Evolutionary conservation across 2,888 invertebrate genomes (phyloP).

Genomic region (Drosophila yooni): DNA sequence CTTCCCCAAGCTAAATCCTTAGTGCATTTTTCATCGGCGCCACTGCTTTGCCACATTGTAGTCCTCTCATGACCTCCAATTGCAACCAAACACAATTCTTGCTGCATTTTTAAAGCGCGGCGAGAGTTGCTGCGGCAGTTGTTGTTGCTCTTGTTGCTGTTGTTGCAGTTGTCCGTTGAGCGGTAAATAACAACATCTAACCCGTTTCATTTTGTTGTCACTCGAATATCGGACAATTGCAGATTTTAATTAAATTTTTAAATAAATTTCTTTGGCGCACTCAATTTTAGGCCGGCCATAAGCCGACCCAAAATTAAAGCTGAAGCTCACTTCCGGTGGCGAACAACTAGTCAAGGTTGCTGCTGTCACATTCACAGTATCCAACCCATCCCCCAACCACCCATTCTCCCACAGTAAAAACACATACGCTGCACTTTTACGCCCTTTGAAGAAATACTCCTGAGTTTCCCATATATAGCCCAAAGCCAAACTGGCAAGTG

Average conservation of each 20-base stretch:
- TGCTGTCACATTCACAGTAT: slow-evolving; percentile 6
- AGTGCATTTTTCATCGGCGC: neutral
- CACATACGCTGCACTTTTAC: slow-evolving; percentile 67
- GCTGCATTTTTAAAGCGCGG: slow-evolving; percentile 69
- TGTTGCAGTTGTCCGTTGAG: slow-evolving; percentile 10
- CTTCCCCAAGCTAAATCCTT: neutral
- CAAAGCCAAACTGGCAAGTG: slow-evolving; percentile 22
- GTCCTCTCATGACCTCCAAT: slow-evolving; percentile 58
- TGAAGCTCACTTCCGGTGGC: neutral
- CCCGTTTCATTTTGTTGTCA: slow-evolving; percentile 1
- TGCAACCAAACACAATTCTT: slow-evolving; percentile 58
- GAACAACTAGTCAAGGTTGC: slow-evolving; percentile 41
- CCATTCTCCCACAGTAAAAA: slow-evolving; percentile 9
- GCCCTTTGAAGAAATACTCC: slow-evolving; percentile 39
- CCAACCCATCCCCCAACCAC: no score
- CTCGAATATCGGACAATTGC: slow-evolving; percentile 51
- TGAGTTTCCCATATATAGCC: slow-evolving; percentile 16
- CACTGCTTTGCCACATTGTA: slow-evolving; percentile 25
- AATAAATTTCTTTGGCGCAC: slow-evolving; percentile 20
- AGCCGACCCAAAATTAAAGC: slow-evolving; percentile 38
- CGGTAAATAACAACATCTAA: neutral
- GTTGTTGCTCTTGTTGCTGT: slow-evolving; percentile 8
- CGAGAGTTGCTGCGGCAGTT: slow-evolving; percentile 41
- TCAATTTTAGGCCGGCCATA: slow-evolving; percentile 11
- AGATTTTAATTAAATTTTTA: slow-evolving; percentile 68